Evolutionary conservation across 1,140 invertebrate species (phyloP).

Genomic region (Telenomus remus): DNA sequence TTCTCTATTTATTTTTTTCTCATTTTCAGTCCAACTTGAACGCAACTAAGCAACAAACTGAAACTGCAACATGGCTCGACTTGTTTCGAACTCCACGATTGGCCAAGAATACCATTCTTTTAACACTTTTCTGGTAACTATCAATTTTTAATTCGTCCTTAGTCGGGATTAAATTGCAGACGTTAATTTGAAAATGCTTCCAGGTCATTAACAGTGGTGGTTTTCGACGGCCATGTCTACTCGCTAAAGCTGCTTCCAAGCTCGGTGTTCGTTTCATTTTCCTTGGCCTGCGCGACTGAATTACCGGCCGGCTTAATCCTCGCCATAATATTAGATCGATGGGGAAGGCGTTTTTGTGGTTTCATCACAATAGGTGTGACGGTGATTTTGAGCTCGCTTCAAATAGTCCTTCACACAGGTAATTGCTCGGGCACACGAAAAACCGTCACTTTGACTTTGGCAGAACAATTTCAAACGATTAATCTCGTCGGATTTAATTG

Average conservation of each 20-base stretch:
- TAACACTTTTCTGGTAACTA: slow-evolving; percentile 75
- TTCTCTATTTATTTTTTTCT: neutral
- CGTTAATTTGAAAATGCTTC: slow-evolving; percentile 34
- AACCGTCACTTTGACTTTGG: no score
- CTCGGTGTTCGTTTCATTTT: slow-evolving; percentile 83
- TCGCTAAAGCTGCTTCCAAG: slow-evolving; percentile 80
- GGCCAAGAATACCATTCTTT: slow-evolving; percentile 76
- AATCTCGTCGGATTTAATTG: no score
- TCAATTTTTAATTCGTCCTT: no score
- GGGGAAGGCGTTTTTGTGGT: slow-evolving; percentile 78
- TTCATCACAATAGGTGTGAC: slow-evolving; percentile 76
- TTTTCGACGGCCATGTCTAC: slow-evolving; percentile 82
- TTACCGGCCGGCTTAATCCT: slow-evolving; percentile 82
- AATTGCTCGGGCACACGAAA: slow-evolving; percentile 4
- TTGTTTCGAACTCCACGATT: slow-evolving; percentile 78
- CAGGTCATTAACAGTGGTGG: slow-evolving; percentile 79
- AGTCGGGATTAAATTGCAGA: neutral
- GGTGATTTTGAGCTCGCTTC: slow-evolving; percentile 75
- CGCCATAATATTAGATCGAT: slow-evolving; percentile 80
- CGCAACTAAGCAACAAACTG: slow-evolving; percentile 59
- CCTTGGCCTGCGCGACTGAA: slow-evolving; percentile 81
- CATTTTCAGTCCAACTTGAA: slow-evolving; percentile 66
- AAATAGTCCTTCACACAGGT: slow-evolving; percentile 66
- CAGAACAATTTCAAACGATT: no score
- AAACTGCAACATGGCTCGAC: slow-evolving; percentile 74